Conservation (phyloP, 2,888 invertebrate genomes). For the Dryobota labecula region DNA sequence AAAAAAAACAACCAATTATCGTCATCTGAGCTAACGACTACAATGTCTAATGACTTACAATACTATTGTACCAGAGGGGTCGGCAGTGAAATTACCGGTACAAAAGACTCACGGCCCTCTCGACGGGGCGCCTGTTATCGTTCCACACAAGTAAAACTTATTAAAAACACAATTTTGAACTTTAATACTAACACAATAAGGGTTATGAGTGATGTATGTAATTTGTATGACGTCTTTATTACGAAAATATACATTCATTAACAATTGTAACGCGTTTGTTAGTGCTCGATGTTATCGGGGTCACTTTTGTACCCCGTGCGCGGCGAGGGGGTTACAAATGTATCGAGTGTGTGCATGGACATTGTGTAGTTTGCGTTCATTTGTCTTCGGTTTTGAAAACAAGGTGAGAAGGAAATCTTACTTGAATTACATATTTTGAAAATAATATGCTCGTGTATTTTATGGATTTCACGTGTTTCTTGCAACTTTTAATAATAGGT, state of each 20-base stretch:
- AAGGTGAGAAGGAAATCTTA: not conserved
- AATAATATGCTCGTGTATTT: not conserved
- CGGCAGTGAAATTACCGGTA: conserved; percentile 77
- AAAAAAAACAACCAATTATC: conserved; percentile 69
- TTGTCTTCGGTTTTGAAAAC: conserved; percentile 35
- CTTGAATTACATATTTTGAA: not conserved
- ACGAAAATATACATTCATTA: conserved; percentile 71
- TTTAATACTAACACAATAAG: conserved; percentile 19
- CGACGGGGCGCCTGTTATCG: conserved; percentile 81
- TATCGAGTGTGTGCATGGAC: conserved; percentile 38
- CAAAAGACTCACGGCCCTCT: conserved; percentile 77
- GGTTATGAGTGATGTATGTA: conserved; percentile 25
- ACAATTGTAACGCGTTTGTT: conserved; percentile 68
- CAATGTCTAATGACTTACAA: conserved; percentile 78
- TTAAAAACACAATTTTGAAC: conserved; percentile 35
- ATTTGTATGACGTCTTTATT: conserved; percentile 65
- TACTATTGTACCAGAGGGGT: conserved; percentile 72
- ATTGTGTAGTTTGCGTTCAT: conserved; percentile 33
- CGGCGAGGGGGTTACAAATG: conserved; percentile 58
- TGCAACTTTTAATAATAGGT: not conserved
- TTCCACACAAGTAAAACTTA: conserved; percentile 13
- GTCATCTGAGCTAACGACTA: conserved; percentile 69
- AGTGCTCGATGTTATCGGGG: conserved; percentile 78
- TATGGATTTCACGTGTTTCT: not conserved
- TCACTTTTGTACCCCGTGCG: conserved; percentile 62